Conservation (phyloP, 1,140 invertebrate genomes). For the Drosophila micromelanica region DNA sequence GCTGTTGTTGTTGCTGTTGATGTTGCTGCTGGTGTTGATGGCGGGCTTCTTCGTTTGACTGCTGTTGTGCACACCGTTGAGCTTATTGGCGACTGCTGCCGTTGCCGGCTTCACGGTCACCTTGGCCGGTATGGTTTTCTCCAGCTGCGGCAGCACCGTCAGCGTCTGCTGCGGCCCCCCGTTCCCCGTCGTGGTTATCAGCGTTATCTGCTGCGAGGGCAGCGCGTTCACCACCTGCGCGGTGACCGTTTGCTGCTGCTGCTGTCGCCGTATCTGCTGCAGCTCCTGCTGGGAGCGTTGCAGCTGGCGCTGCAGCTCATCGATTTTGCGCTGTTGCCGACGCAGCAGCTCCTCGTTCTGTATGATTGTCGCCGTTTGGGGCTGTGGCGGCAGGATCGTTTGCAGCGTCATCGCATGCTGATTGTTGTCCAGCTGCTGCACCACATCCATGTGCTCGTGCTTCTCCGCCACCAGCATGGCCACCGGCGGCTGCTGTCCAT, state of each 20-base stretch:
- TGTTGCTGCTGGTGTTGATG: background rate
- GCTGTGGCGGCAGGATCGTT: slow-evolving; percentile 68
- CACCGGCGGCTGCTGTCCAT: slow-evolving; percentile 47
- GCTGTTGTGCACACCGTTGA: slow-evolving; percentile 31
- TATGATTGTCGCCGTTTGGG: slow-evolving; percentile 78
- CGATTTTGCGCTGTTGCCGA: slow-evolving; percentile 94
- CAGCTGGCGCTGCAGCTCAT: slow-evolving; percentile 93
- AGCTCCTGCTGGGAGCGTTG: slow-evolving; percentile 90
- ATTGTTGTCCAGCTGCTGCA: slow-evolving; percentile 75
- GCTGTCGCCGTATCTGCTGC: slow-evolving; percentile 86
- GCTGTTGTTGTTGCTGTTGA: background rate
- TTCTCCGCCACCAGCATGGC: slow-evolving; percentile 81
- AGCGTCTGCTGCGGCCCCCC: slow-evolving; percentile 72
- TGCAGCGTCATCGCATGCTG: slow-evolving; percentile 68
- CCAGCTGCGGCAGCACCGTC: slow-evolving; percentile 67
- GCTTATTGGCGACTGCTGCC: slow-evolving; percentile 19
- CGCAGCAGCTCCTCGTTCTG: slow-evolving; percentile 90
- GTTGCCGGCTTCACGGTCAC: slow-evolving; percentile 53
- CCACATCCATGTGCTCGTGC: slow-evolving; percentile 85
- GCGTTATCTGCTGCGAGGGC: slow-evolving; percentile 88
- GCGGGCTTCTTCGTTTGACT: slow-evolving; percentile 43
- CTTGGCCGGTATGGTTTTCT: slow-evolving; percentile 68
- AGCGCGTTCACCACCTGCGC: slow-evolving; percentile 71
- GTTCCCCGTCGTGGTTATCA: slow-evolving; percentile 84
- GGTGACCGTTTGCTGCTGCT: slow-evolving; percentile 75